Evolutionary conservation across 2,113 vertebrate genomes (phyloP).

Genomic region (Cyphomyrus plagiostoma): DNA sequence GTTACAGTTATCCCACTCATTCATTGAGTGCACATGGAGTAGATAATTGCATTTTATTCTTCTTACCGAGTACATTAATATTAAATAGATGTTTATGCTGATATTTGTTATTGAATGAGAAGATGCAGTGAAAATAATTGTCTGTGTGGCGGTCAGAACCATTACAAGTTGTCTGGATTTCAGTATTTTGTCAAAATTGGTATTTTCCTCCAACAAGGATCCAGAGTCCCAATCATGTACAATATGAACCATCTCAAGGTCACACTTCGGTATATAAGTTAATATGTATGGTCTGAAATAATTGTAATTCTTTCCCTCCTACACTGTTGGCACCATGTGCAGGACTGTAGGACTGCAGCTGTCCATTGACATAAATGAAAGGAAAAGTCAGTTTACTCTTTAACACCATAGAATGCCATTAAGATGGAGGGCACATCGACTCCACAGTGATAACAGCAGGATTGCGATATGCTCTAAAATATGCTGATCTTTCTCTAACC

Average conservation of each 20-base stretch:
- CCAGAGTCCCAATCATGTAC: constrained; percentile 27
- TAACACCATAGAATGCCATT: constrained; percentile 65
- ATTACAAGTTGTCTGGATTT: constrained; percentile 28
- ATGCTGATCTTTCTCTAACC: constrained; percentile 99
- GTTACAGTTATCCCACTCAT: neutral
- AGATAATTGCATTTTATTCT: constrained; percentile 12
- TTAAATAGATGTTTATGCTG: neutral
- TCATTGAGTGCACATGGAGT: constrained; percentile 21
- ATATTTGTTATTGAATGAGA: constrained; percentile 2
- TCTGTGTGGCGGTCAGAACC: constrained; percentile 25
- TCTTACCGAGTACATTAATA: neutral
- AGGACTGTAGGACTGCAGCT: constrained; percentile 49
- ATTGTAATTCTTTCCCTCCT: constrained; percentile 50
- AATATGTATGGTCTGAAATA: constrained; percentile 60
- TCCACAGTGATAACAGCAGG: constrained; percentile 80
- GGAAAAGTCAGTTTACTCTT: constrained; percentile 56
- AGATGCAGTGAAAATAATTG: constrained; percentile 1
- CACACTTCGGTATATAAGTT: constrained; percentile 51
- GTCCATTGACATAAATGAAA: constrained; percentile 20
- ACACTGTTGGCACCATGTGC: constrained; percentile 52
- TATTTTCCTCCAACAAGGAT: constrained; percentile 23
- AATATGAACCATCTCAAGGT: constrained; percentile 55
- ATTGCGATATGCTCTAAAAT: constrained; percentile 90
- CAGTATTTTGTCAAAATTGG: constrained; percentile 29
- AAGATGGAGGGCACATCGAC: constrained; percentile 55